These are phyloP conservation scores for Paracyclopina nana DNA, from an alignment of 1,140 invertebrate genomes.

Conservation along the genomic window DNA sequence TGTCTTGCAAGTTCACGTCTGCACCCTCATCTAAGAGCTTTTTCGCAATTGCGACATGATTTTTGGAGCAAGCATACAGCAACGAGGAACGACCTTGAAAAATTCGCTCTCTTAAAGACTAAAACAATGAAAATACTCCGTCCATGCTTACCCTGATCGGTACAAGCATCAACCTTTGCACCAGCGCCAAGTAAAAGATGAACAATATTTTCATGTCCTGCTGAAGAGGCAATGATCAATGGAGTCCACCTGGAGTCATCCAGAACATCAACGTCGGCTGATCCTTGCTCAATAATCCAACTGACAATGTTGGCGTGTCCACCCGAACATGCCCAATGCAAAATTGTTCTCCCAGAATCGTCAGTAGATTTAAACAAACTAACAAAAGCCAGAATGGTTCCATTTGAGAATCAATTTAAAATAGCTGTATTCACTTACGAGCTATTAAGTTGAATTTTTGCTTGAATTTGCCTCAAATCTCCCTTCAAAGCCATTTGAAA, in stretches of 20 bases:
- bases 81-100: not conserved
- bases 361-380: too few relatives aligned
- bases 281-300: not conserved
- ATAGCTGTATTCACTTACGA: too few relatives aligned
- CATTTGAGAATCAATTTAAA: too few relatives aligned
- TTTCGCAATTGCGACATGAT: not conserved
- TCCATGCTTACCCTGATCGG: too few relatives aligned
- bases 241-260: conserved; percentile 1
- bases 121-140: too few relatives aligned
- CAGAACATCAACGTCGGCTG: not conserved
- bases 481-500: too few relatives aligned
- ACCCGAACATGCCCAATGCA: not conserved
- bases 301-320: not conserved
- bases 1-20: not conserved
- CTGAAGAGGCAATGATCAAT: not conserved
- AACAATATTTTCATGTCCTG: conserved; percentile 1
- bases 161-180: not conserved
- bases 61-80: not conserved
- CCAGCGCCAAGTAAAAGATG: not conserved
- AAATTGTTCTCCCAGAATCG: not conserved
- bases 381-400: too few relatives aligned
- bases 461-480: too few relatives aligned
- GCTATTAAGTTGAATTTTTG: too few relatives aligned
- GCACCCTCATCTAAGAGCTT: not conserved
- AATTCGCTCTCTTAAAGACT: too few relatives aligned